Conservation (phyloP, 2,888 invertebrate genomes). For the Cantharis rufa region DNA sequence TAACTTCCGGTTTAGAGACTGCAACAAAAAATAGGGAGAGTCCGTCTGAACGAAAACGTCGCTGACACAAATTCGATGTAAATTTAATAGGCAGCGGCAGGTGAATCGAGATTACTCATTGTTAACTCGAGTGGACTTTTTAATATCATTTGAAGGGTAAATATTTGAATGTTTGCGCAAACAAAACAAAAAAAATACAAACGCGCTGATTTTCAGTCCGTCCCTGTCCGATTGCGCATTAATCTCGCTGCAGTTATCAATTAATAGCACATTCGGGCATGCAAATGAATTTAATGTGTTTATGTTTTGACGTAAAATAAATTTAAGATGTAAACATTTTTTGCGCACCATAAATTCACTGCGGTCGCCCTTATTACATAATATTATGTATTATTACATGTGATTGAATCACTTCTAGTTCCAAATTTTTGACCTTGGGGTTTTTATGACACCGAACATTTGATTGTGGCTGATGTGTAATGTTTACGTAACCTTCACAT, state of each 20-base stretch:
- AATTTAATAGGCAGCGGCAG: background rate
- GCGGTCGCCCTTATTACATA: background rate
- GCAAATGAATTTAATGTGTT: background rate
- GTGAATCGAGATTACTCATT: background rate
- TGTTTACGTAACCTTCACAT: background rate
- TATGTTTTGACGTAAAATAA: background rate
- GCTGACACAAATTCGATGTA: background rate
- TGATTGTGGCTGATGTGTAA: background rate
- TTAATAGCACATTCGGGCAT: background rate
- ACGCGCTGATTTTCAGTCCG: background rate
- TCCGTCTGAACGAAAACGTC: background rate
- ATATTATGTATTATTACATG: too few species aligned
- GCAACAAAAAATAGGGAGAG: background rate
- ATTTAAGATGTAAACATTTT: background rate
- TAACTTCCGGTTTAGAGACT: background rate
- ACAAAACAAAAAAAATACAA: background rate
- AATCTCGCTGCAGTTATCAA: background rate
- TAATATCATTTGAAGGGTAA: background rate
- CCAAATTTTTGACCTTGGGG: background rate
- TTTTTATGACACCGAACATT: background rate
- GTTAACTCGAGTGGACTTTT: background rate
- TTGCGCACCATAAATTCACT: background rate
- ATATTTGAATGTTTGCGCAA: background rate
- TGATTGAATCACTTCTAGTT: background rate
- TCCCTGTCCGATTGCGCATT: background rate